Evolutionary conservation across 1,140 invertebrate species (phyloP).

Genomic region (Eumaeus atala): DNA sequence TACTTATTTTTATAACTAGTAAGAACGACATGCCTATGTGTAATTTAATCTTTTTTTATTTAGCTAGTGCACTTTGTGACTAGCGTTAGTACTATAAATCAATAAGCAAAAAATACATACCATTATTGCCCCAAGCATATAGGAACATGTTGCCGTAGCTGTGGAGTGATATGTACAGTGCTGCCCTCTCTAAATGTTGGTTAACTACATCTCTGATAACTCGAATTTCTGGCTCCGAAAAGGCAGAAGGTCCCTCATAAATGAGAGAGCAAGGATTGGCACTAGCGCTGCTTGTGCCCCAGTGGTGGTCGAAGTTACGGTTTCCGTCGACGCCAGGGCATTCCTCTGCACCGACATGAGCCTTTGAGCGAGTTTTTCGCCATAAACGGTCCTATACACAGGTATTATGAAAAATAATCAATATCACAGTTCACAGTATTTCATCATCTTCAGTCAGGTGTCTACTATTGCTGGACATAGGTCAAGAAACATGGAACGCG

Average conservation of each 20-base stretch:
- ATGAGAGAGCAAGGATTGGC: slow-evolving; percentile 80
- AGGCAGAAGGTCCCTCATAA: slow-evolving; percentile 80
- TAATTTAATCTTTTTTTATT: too few relatives aligned
- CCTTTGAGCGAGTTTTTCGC: slow-evolving; percentile 71
- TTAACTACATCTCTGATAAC: slow-evolving; percentile 64
- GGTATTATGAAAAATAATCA: too few relatives aligned
- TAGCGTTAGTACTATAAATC: too few relatives aligned
- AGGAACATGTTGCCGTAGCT: slow-evolving; percentile 80
- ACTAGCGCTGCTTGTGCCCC: slow-evolving; percentile 73
- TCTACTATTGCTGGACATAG: too few relatives aligned
- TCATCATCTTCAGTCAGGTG: too few relatives aligned
- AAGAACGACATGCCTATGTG: too few relatives aligned
- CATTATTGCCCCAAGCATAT: slow-evolving; percentile 85
- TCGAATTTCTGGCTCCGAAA: slow-evolving; percentile 83
- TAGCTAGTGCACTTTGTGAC: too few relatives aligned
- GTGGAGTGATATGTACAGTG: slow-evolving; percentile 82
- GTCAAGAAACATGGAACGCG: too few relatives aligned
- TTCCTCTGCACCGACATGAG: slow-evolving; percentile 28
- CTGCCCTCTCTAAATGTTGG: slow-evolving; percentile 71
- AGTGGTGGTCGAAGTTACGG: slow-evolving; percentile 76
- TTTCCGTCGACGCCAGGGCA: slow-evolving; percentile 76
- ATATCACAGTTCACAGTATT: too few relatives aligned
- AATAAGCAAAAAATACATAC: slow-evolving; percentile 26
- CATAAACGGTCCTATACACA: slow-evolving; percentile 71
- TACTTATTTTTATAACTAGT: too few relatives aligned